Percentiles rank a stretch among this genome's conserved stretches.
Conservation (phyloP, 1,140 invertebrate species). For the Kradibia gibbosae region DNA sequence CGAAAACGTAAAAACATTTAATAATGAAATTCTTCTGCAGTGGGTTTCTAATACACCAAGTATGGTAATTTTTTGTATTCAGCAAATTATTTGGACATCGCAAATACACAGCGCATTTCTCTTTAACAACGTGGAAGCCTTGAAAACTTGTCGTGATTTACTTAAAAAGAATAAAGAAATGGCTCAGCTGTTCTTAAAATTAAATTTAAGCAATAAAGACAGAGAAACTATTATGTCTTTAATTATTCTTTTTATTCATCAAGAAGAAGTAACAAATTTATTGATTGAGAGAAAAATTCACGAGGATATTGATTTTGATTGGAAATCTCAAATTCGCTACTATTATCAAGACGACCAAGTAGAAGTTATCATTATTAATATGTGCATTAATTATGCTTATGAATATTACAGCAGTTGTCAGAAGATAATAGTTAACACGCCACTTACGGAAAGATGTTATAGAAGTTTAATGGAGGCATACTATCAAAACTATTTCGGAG, state of each 20-base stretch:
- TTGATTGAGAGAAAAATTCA: constrained; percentile 72
- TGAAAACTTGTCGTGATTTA: constrained; percentile 11
- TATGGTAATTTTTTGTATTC: constrained; percentile 77
- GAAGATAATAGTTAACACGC: constrained; percentile 87
- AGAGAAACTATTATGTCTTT: constrained; percentile 74
- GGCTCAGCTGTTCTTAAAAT: constrained; percentile 63
- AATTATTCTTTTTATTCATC: constrained; percentile 77
- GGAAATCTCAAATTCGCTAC: constrained; percentile 90
- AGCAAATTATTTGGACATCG: constrained; percentile 78
- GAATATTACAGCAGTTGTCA: constrained; percentile 88
- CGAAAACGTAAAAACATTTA: constrained; percentile 31
- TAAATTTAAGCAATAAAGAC: constrained; percentile 72
- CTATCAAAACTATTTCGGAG: constrained; percentile 77
- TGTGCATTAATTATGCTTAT: constrained; percentile 82
- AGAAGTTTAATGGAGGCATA: constrained; percentile 89
- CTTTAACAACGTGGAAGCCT: neutral
- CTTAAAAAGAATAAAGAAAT: constrained; percentile 18
- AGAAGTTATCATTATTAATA: constrained; percentile 84
- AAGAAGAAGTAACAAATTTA: constrained; percentile 75
- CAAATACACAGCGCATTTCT: constrained; percentile 71
- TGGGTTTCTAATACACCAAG: constrained; percentile 56
- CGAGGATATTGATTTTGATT: constrained; percentile 85
- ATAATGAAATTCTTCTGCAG: constrained; percentile 45
- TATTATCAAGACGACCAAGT: constrained; percentile 78
- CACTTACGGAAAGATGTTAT: constrained; percentile 92